phyloP scores from a whole-genome alignment of 2,888 invertebrate species.

The Eudemis profundana region DNA sequence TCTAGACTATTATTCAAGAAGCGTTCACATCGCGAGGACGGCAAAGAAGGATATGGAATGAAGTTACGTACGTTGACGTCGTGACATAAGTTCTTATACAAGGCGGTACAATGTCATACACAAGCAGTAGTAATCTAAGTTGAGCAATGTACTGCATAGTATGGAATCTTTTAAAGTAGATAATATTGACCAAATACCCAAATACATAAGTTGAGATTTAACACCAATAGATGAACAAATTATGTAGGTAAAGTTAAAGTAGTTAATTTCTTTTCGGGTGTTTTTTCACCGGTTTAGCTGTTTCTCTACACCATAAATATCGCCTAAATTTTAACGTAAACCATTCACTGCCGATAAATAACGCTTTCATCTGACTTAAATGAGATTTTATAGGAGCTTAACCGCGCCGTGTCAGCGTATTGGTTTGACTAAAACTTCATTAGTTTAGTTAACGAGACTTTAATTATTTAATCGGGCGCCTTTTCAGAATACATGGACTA shows the following conservation, averaged over 20 bases:
- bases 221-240: too few species aligned
- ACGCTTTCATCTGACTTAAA: constrained; percentile 50
- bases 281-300: constrained; percentile 38
- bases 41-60: constrained; percentile 23
- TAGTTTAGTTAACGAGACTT: constrained; percentile 45
- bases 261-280: background rate
- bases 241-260: too few species aligned
- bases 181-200: background rate
- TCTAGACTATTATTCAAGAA: constrained; percentile 21
- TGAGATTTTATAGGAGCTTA: constrained; percentile 51
- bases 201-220: background rate
- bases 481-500: constrained; percentile 22
- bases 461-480: constrained; percentile 34
- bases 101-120: constrained; percentile 19
- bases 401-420: constrained; percentile 47
- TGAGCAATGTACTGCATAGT: background rate
- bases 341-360: constrained; percentile 48
- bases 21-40: constrained; percentile 20
- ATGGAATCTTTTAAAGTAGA: background rate
- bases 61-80: constrained; percentile 1
- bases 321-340: constrained; percentile 25
- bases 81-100: constrained; percentile 10
- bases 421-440: constrained; percentile 54
- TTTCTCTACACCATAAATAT: constrained; percentile 42
- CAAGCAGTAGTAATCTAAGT: constrained; percentile 12